Percentiles rank a stretch among this genome's conserved stretches.
Evolutionary conservation across 2,888 invertebrate genomes (phyloP).

Genomic region (Dichetophora obliterata): DNA sequence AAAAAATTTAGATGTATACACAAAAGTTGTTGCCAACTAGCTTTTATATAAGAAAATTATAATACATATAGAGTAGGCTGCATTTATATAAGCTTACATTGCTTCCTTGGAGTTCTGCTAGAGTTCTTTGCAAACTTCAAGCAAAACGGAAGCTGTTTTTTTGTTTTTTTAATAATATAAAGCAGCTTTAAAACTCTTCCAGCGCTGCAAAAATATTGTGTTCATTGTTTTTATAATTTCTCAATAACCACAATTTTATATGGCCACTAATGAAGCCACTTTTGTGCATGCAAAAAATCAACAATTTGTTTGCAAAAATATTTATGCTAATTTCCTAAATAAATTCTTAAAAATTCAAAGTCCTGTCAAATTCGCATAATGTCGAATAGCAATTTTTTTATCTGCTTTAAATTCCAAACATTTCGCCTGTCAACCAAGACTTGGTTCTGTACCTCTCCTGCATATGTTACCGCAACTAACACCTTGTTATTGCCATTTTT

Average conservation of each 20-base stretch:
- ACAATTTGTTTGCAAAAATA: constrained; percentile 41
- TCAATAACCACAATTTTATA: not conserved
- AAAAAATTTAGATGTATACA: too few species aligned
- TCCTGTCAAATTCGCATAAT: not conserved
- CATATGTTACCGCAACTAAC: constrained; percentile 47
- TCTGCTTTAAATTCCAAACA: not conserved
- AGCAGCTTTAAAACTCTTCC: too few species aligned
- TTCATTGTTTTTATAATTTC: not conserved
- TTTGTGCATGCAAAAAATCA: not conserved
- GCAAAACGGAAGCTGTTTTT: too few species aligned
- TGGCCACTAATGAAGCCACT: not conserved
- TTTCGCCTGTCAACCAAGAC: not conserved
- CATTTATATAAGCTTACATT: not conserved
- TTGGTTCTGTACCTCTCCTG: not conserved
- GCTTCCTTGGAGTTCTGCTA: too few species aligned
- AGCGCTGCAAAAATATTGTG: not conserved
- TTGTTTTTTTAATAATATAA: too few species aligned
- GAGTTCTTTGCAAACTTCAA: too few species aligned
- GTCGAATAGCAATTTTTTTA: not conserved
- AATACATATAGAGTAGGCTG: too few species aligned
- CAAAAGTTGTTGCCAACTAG: too few species aligned
- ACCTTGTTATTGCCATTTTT: constrained; percentile 44
- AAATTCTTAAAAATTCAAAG: not conserved
- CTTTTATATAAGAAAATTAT: too few species aligned
- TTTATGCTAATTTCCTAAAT: constrained; percentile 50